These are phyloP conservation scores for Hycleus cichorii DNA, from an alignment of 1,140 invertebrate genomes.

Conservation along the genomic window DNA sequence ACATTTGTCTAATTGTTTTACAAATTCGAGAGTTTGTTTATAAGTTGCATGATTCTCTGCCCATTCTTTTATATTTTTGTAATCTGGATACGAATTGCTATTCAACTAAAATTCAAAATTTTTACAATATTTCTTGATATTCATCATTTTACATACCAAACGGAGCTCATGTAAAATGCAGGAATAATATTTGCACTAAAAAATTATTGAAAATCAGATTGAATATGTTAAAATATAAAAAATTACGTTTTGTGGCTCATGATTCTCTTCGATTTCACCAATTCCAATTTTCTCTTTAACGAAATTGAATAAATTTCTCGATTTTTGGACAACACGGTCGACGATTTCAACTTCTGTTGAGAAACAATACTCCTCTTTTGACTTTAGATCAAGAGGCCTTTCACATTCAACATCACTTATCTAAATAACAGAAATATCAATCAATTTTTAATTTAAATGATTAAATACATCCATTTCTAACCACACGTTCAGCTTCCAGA, in stretches of 20 bases:
- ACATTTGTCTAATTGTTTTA: conserved; percentile 16
- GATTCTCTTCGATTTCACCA: conserved; percentile 15
- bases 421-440: background rate
- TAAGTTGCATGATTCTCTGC: conserved; percentile 26
- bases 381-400: conserved; percentile 14
- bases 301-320: conserved; percentile 29
- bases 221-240: background rate
- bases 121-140: too few relatives aligned
- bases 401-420: conserved; percentile 14
- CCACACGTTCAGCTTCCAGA: too few relatives aligned
- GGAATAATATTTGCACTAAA: conserved; percentile 35
- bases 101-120: conserved; percentile 19
- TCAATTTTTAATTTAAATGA: too few relatives aligned
- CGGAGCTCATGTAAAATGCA: background rate
- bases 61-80: conserved; percentile 22
- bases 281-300: conserved; percentile 31
- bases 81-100: conserved; percentile 19
- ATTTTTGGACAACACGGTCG: conserved; percentile 23
- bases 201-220: conserved; percentile 3
- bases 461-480: too few relatives aligned
- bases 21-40: conserved; percentile 18
- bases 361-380: conserved; percentile 26
- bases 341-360: conserved; percentile 21
- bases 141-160: background rate
- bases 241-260: conserved; percentile 10